Conservation (phyloP, 2,888 invertebrate species). For the Hecatera dysodea region DNA sequence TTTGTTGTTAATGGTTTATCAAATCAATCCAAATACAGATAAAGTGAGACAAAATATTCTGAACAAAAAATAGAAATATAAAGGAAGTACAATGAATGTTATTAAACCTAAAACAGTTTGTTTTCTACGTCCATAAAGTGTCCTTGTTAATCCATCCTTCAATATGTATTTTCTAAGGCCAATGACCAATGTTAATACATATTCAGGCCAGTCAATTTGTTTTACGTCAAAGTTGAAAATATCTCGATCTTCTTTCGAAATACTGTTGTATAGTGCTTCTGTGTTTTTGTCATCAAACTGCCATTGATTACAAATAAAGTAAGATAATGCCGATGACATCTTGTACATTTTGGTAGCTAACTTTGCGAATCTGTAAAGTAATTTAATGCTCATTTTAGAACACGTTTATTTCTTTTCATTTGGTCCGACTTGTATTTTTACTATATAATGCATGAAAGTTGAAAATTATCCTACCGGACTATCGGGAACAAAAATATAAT, state of each 20-base stretch:
- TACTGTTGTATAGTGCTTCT: conserved; percentile 2
- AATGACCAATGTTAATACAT: fast-evolving
- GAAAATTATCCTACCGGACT: too few species aligned
- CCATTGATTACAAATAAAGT: not conserved
- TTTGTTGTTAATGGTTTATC: too few species aligned
- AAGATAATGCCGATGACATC: not conserved
- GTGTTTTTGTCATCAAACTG: conserved; percentile 27
- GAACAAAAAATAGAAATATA: not conserved
- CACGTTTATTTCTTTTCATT: too few species aligned
- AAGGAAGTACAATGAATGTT: not conserved
- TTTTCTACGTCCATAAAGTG: conserved; percentile 8
- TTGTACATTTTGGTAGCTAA: conserved; percentile 12
- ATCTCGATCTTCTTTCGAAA: conserved; percentile 12
- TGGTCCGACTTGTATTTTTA: too few species aligned
- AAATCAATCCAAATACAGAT: too few species aligned
- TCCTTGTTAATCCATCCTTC: conserved; percentile 26
- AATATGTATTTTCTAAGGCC: conserved; percentile 24
- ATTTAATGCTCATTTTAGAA: too few species aligned
- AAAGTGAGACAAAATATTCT: not conserved
- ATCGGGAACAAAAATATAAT: too few species aligned
- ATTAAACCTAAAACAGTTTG: not conserved
- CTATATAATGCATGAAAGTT: too few species aligned
- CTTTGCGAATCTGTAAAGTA: conserved; percentile 23
- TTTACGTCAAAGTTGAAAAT: conserved; percentile 34
- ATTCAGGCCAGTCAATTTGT: conserved; percentile 25